A percentile compares a stretch with the other conserved stretches of the same genome.
phyloP scores from a whole-genome alignment of 1,140 invertebrate genomes.

The Vollenhovia emeryi region DNA sequence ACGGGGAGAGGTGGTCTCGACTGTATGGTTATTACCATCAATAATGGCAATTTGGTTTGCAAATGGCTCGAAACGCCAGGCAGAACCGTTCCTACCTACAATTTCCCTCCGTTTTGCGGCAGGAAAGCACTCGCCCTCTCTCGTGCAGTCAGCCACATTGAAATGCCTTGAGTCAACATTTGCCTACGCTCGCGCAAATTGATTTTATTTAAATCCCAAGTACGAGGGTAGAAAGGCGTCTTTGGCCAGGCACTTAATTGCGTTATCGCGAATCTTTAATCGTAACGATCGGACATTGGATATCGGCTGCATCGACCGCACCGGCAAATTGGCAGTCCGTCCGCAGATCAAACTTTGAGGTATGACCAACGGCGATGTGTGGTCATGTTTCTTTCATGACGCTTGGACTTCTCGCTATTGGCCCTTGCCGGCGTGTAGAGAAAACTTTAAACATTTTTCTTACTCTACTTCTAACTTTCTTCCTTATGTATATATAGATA shows the following conservation, averaged over 20 bases:
- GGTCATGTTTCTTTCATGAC: conserved; percentile 53
- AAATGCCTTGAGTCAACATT: conserved; percentile 85
- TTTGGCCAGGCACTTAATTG: conserved; percentile 79
- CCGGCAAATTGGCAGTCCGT: conserved; percentile 28
- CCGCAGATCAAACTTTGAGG: conserved; percentile 7
- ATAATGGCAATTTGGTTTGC: conserved; percentile 85
- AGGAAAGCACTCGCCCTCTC: conserved; percentile 78
- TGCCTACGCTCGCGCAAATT: conserved; percentile 83
- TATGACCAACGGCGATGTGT: not conserved
- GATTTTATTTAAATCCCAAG: conserved; percentile 84
- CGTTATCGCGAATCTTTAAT: conserved; percentile 77
- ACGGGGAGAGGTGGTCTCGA: conserved; percentile 71
- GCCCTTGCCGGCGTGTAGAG: not conserved
- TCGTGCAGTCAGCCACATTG: conserved; percentile 82
- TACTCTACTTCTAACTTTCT: not conserved
- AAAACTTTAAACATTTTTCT: conserved; percentile 26
- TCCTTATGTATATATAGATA: not conserved
- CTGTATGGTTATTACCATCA: conserved; percentile 85
- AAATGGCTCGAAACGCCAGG: conserved; percentile 82
- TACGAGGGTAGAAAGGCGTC: conserved; percentile 77
- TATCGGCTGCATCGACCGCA: conserved; percentile 51
- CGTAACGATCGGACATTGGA: conserved; percentile 62
- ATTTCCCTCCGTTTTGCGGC: conserved; percentile 83
- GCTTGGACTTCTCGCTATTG: not conserved
- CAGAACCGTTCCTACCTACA: conserved; percentile 82